A percentile compares a stretch with the other conserved stretches of the same genome.
phyloP scores from a whole-genome alignment of 2,113 vertebrate genomes.

The Hepsetus odoe region DNA sequence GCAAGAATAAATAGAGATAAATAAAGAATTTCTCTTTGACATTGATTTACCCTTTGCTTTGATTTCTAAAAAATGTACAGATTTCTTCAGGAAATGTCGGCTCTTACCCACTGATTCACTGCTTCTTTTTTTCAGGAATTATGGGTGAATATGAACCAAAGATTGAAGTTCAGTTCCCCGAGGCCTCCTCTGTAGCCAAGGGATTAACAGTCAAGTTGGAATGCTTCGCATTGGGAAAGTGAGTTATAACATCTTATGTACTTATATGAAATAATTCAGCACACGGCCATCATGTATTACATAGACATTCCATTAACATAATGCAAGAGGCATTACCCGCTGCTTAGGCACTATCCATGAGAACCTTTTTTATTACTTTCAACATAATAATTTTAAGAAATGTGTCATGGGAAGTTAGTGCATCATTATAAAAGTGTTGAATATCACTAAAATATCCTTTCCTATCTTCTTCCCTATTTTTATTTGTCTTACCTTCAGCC shows the following conservation, averaged over 20 bases:
- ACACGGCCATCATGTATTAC: neutral
- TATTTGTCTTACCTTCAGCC: constrained; percentile 68
- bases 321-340: neutral
- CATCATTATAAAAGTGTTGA: neutral
- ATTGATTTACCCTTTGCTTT: too few relatives aligned
- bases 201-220: constrained; percentile 90
- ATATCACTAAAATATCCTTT: neutral
- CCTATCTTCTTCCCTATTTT: neutral
- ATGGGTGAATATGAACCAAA: constrained; percentile 99
- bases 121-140: constrained; percentile 82
- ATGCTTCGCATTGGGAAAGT: constrained; percentile 98
- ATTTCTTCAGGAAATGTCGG: too few relatives aligned
- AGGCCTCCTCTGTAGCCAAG: constrained; percentile 85
- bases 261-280: neutral
- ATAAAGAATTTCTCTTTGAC: too few relatives aligned
- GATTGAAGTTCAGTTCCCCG: constrained; percentile 96
- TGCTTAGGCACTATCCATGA: neutral
- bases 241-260: constrained; percentile 66
- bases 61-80: too few relatives aligned
- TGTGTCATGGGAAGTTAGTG: neutral
- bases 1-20: too few relatives aligned
- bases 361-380: neutral
- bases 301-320: neutral
- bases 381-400: too few relatives aligned
- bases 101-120: too few relatives aligned